Percentiles rank a stretch among this genome's conserved stretches.
Conservation (phyloP, 1,140 invertebrate species). For the Brachionus sp. region DNA sequence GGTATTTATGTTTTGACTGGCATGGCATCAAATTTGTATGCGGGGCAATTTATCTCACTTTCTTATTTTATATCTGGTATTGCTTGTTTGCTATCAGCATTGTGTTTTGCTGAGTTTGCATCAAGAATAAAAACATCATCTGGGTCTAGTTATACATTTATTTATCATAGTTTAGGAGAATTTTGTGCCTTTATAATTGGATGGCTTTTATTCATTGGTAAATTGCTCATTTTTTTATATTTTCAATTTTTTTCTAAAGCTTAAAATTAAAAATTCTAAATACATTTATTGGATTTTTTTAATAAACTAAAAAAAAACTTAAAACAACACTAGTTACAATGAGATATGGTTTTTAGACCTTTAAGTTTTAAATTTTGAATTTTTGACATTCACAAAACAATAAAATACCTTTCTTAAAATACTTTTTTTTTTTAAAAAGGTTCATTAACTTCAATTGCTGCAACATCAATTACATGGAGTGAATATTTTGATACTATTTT, state of each 20-base stretch:
- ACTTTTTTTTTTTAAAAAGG: neutral
- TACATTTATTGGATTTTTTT: no score
- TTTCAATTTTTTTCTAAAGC: no score
- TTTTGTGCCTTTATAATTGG: slow-evolving; percentile 37
- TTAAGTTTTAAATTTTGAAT: no score
- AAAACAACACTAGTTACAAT: no score
- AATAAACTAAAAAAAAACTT: no score
- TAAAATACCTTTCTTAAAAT: neutral
- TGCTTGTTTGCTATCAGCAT: slow-evolving; percentile 33
- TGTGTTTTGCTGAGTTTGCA: slow-evolving; percentile 42
- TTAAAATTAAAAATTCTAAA: no score
- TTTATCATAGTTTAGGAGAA: slow-evolving; percentile 33
- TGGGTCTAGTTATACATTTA: slow-evolving; percentile 33
- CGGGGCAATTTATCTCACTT: slow-evolving; percentile 3
- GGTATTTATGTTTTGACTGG: slow-evolving; percentile 44
- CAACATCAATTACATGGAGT: slow-evolving; percentile 38
- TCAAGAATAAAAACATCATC: slow-evolving; percentile 21
- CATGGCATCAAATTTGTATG: slow-evolving; percentile 27
- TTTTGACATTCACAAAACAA: neutral
- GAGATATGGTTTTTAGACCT: no score
- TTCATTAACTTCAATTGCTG: slow-evolving; percentile 25
- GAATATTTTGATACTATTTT: neutral
- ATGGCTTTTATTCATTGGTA: slow-evolving; percentile 36
- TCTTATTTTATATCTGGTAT: slow-evolving; percentile 25
- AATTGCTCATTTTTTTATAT: neutral